These are phyloP conservation scores for Stramonita haemastoma DNA, from an alignment of 2,888 invertebrate genomes.

Conservation along the genomic window DNA sequence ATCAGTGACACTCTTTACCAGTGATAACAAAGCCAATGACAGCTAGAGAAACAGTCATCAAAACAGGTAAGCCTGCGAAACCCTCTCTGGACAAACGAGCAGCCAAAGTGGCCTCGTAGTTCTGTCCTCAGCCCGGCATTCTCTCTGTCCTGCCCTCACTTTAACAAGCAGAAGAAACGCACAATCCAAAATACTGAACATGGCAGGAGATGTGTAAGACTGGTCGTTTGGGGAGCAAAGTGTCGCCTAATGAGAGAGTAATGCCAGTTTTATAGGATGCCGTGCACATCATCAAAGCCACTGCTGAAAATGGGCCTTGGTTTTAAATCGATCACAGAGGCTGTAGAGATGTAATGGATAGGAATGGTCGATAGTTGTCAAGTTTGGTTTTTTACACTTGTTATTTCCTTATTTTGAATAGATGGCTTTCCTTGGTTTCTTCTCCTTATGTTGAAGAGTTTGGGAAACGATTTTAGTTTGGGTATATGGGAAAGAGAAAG, in stretches of 20 bases:
- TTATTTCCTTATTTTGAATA: neutral
- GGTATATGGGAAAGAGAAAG: too few species aligned
- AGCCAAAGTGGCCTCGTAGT: constrained; percentile 28
- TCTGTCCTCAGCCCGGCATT: neutral
- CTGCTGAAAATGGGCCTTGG: neutral
- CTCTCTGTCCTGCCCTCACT: neutral
- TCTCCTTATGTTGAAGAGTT: too few species aligned
- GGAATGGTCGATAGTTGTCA: neutral
- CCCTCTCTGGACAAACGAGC: constrained; percentile 18
- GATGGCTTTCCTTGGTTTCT: neutral
- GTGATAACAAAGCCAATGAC: neutral
- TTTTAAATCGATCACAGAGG: neutral
- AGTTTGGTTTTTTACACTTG: neutral
- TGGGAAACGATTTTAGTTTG: too few species aligned
- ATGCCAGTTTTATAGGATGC: neutral
- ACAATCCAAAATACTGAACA: neutral
- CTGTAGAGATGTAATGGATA: neutral
- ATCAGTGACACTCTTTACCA: neutral
- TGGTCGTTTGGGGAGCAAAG: neutral
- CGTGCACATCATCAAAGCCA: neutral
- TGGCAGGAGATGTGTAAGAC: neutral
- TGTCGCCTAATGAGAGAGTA: constrained; percentile 8
- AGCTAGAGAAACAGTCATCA: neutral
- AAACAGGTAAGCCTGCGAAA: too few species aligned
- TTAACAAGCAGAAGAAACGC: neutral